These are phyloP conservation scores for Amphimallon solstitiale DNA, from an alignment of 2,888 invertebrate species.

Conservation along the genomic window DNA sequence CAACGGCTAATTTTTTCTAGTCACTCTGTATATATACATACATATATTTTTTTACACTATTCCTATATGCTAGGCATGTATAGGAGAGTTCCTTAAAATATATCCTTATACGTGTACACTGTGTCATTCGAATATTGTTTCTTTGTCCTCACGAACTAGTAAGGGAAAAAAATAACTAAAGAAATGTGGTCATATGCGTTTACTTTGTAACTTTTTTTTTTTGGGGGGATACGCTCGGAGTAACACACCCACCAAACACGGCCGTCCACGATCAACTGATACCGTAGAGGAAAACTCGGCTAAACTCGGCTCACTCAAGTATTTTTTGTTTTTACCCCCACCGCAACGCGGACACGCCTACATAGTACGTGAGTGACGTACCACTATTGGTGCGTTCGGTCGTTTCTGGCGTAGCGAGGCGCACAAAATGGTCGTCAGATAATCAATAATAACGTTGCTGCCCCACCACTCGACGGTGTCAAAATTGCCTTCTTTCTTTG, in stretches of 20 bases:
- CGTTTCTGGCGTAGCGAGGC: conserved; percentile 53
- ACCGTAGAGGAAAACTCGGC: conserved; percentile 45
- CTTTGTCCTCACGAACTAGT: conserved; percentile 12
- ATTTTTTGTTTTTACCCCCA: conserved; percentile 47
- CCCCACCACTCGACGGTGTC: conserved; percentile 50
- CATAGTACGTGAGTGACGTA: conserved; percentile 34
- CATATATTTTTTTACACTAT: background rate
- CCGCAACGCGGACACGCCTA: conserved; percentile 48
- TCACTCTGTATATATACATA: conserved; percentile 26
- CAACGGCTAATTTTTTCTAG: background rate
- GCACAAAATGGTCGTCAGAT: conserved; percentile 63
- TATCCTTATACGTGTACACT: conserved; percentile 22
- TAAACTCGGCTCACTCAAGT: conserved; percentile 47
- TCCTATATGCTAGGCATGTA: conserved; percentile 1
- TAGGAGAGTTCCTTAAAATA: conserved; percentile 9
- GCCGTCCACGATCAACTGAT: conserved; percentile 47
- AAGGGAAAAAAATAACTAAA: conserved; percentile 23
- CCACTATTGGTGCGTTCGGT: conserved; percentile 54
- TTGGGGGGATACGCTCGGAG: conserved; percentile 38
- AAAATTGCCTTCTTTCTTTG: conserved; percentile 55
- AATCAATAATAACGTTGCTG: conserved; percentile 57
- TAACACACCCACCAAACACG: conserved; percentile 43
- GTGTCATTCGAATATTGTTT: conserved; percentile 27
- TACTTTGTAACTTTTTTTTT: conserved; percentile 25
- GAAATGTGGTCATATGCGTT: conserved; percentile 27